These are phyloP conservation scores for Melangyna quadrimaculata DNA, from an alignment of 2,888 invertebrate species.

Conservation along the genomic window DNA sequence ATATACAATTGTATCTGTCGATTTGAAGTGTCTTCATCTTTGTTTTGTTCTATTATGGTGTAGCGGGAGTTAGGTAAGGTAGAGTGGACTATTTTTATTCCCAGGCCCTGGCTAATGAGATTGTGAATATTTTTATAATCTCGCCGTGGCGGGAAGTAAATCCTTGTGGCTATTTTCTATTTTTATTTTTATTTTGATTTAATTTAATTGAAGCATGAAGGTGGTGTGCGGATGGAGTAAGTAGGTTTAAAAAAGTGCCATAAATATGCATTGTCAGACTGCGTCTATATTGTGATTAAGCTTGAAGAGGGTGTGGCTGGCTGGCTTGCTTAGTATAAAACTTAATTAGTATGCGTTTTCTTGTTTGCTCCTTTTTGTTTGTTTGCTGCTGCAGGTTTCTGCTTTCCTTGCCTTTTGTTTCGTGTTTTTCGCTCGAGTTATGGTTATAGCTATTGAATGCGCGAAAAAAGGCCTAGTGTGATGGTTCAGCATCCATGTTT, in stretches of 20 bases:
- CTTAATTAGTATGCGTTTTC: constrained; percentile 68
- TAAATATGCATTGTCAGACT: constrained; percentile 47
- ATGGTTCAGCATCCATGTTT: constrained; percentile 66
- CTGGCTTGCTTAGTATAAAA: constrained; percentile 63
- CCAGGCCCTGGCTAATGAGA: constrained; percentile 56
- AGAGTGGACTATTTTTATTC: constrained; percentile 4
- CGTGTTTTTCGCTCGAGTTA: constrained; percentile 20
- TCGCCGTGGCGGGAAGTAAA: constrained; percentile 67
- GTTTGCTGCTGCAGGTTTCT: constrained; percentile 14
- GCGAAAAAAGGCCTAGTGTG: constrained; percentile 58
- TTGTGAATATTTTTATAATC: constrained; percentile 64
- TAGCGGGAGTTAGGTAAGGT: neutral
- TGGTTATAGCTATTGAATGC: constrained; percentile 7
- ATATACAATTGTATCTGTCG: constrained; percentile 69
- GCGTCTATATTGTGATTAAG: neutral
- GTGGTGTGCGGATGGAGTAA: neutral
- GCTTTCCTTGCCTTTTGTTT: constrained; percentile 22
- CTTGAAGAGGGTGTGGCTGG: constrained; percentile 63
- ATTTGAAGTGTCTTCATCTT: constrained; percentile 68
- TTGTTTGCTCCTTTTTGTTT: constrained; percentile 34
- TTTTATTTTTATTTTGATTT: neutral
- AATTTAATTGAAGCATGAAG: neutral
- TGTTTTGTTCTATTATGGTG: constrained; percentile 36
- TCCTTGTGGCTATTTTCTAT: constrained; percentile 52
- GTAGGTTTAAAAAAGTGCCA: constrained; percentile 45